Base-by-base conservation (phyloP, 92 coral and sea anemone species). In the Phenganax marumi region DNA sequence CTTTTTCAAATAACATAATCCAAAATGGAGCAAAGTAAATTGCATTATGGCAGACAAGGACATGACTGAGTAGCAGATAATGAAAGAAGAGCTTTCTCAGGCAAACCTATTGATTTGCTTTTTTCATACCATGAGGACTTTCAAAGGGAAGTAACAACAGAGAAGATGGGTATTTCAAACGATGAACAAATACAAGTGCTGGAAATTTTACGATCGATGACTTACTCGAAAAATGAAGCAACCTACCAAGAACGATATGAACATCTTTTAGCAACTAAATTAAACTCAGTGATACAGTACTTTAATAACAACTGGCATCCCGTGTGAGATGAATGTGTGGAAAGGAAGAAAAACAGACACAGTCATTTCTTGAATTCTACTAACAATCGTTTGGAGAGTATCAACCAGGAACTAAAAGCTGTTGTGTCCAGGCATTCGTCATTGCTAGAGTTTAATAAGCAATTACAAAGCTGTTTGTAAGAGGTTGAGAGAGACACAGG, bases 31-130 rank as follows among this genome's bases (percentile, higher is more conserved):
- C 43, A 10, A 81, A 79, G 52, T 80, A 4, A 60, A 85, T 47
- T 85, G 88, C 61, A 56, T 85, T 16, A 85, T 85, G 89, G 68
- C 81, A 56, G 85, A 85, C 24, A 85, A 85, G 39, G 89, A 85
- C 85, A 80, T 85, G 89, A 80, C 81, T 6, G 74, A 80, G 39
- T 73, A 81, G 14, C 54, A 69, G 8, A 74, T 85, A 50, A 11
- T 85, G 3, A 80, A 70, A 69, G 86, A 85, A 48, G 85, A 85
- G 66, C 23, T 85, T 80, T 81, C 73, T 8, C 61, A 85, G 13
- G 89, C 89, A 6, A 52, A 54, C 7, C 14, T 85, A 19, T 24
- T 85, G 60, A 85, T 75, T 50, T 81, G 88, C 55, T 85, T 80
- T 47, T 85, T 85, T 33, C 85, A 85, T 43, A 79, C 88, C 9